phyloP scores from a whole-genome alignment of 2,888 invertebrate species.

The Scaptodrosophila latifasciaeformis region DNA sequence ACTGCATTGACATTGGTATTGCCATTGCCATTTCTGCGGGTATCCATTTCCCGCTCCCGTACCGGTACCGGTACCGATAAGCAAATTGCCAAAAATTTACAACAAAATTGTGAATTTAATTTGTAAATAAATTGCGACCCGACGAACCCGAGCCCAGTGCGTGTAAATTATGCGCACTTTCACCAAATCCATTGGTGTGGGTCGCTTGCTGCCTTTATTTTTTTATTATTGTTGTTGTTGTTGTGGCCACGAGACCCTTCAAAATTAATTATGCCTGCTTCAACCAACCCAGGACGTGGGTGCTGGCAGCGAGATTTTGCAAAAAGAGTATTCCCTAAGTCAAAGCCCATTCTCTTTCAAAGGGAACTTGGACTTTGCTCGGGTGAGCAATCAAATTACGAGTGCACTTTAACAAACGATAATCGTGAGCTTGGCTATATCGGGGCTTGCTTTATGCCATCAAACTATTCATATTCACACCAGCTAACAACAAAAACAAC shows the following conservation, averaged over 20 bases:
- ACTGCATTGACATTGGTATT: not conserved
- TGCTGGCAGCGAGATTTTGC: no score
- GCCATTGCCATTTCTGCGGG: not conserved
- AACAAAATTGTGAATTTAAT: conserved; percentile 39
- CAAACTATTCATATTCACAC: conserved; percentile 59
- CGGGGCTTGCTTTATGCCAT: conserved; percentile 27
- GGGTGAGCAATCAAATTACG: not conserved
- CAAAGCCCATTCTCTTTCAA: not conserved
- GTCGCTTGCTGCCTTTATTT: not conserved
- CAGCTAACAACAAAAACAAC: conserved; percentile 34
- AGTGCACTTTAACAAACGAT: conserved; percentile 30
- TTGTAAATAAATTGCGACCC: conserved; percentile 29
- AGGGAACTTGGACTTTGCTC: not conserved
- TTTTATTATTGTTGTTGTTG: conserved; percentile 9
- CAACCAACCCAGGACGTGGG: conserved; percentile 13
- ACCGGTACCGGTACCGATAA: conserved; percentile 39
- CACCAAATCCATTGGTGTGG: conserved; percentile 50
- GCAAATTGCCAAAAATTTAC: conserved; percentile 57
- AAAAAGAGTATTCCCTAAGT: not conserved
- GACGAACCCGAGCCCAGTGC: conserved; percentile 20
- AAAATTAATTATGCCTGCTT: conserved; percentile 54
- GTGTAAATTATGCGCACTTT: conserved; percentile 65
- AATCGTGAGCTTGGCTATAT: conserved; percentile 46
- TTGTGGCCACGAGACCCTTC: conserved; percentile 12
- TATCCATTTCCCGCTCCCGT: not conserved